Percentiles rank a stretch among this genome's conserved stretches.
Evolutionary conservation across 2,797 vertebrate genomes (phyloP).

Genomic region (Crocidura indochinensis): DNA sequence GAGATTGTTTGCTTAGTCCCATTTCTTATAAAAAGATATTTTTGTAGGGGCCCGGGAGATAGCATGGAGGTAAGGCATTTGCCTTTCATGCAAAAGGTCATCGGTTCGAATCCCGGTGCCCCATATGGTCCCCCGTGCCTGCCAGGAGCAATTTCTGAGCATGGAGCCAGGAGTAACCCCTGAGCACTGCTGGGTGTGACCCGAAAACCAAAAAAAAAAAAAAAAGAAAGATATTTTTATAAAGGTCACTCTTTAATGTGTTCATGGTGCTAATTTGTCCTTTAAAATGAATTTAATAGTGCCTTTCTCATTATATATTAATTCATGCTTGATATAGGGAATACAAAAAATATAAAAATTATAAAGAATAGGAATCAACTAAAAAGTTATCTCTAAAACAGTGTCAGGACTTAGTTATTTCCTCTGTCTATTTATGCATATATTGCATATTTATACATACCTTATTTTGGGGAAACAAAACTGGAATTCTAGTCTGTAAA

Average conservation of each 20-base stretch:
- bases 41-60: no score
- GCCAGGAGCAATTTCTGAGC: no score
- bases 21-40: constrained; percentile 14
- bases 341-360: neutral
- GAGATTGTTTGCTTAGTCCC: neutral
- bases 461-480: constrained; percentile 32
- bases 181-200: no score
- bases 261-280: constrained; percentile 6
- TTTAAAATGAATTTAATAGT: constrained; percentile 13
- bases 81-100: no score
- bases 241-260: constrained; percentile 25
- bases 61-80: no score
- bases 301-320: neutral
- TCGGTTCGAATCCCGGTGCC: no score
- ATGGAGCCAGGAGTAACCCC: no score
- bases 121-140: no score
- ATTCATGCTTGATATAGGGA: constrained; percentile 2
- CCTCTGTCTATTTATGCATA: neutral
- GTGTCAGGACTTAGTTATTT: constrained; percentile 15
- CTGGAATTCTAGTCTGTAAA: constrained; percentile 34
- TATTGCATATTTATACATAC: neutral
- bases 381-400: constrained; percentile 22
- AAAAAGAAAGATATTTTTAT: constrained; percentile 17
- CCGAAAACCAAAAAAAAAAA: no score
- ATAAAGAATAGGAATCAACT: constrained; percentile 29